A percentile compares a stretch with the other conserved stretches of the same genome.
Evolutionary conservation across 92 coral and sea anemone species (phyloP).

Genomic region (Montipora capitata): DNA sequence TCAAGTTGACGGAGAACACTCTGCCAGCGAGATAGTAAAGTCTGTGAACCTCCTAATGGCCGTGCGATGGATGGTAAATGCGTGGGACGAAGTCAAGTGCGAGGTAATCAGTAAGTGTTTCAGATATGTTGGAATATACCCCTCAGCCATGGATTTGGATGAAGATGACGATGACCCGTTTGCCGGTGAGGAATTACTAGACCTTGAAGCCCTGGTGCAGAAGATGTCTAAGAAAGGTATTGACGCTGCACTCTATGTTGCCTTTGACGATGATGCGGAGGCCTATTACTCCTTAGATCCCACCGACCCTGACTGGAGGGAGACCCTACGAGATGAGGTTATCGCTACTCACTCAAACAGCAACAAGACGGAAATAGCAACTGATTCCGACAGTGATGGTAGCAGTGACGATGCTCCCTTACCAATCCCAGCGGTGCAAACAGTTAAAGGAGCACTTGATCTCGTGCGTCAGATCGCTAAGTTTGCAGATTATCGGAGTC

Average conservation of each 20-base stretch:
- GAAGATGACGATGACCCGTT: constrained; percentile 25
- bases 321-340: background rate
- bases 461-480: constrained; percentile 29
- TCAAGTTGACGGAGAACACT: background rate
- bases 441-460: constrained; percentile 26
- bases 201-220: constrained; percentile 4
- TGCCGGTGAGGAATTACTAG: constrained; percentile 29
- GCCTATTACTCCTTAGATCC: no score
- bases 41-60: constrained; percentile 52
- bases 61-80: constrained; percentile 47
- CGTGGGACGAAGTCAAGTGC: constrained; percentile 55
- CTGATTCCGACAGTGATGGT: background rate
- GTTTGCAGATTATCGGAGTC: constrained; percentile 42
- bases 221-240: no score
- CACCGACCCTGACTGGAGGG: no score
- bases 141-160: constrained; percentile 24
- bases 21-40: constrained; percentile 29
- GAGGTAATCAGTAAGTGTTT: constrained; percentile 44
- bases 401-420: constrained; percentile 3
- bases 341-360: background rate
- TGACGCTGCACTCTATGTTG: no score
- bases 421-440: constrained; percentile 22
- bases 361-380: background rate
- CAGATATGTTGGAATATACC: constrained; percentile 53
- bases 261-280: no score